Evolutionary conservation across 2,797 vertebrate genomes (phyloP).

Genomic region (Chelmon rostratus): DNA sequence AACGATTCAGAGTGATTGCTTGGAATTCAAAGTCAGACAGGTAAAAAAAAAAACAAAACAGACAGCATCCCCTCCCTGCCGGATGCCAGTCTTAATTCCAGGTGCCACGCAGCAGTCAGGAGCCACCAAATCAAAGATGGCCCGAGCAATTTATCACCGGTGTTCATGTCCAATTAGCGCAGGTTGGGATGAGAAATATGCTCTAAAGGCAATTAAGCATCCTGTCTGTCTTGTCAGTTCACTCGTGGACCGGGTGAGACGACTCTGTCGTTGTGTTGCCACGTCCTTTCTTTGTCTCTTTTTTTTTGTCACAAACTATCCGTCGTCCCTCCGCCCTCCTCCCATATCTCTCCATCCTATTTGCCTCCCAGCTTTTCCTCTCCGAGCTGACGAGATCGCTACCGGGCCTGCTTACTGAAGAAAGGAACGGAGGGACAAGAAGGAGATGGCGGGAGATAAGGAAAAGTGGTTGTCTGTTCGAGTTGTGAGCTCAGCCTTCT

Average conservation of each 20-base stretch:
- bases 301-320: conserved; percentile 71
- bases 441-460: conserved; percentile 42
- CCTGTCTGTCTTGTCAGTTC: conserved; percentile 65
- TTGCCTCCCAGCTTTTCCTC: conserved; percentile 47
- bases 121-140: conserved; percentile 71
- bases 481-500: conserved; percentile 63
- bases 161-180: conserved; percentile 76
- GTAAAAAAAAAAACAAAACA: neutral
- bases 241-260: conserved; percentile 58
- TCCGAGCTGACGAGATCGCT: conserved; percentile 39
- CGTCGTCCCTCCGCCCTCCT: conserved; percentile 33
- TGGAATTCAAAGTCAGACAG: neutral
- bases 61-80: conserved; percentile 1
- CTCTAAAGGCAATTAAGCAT: conserved; percentile 74
- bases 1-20: no score
- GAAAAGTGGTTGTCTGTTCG: conserved; percentile 56
- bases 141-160: conserved; percentile 75
- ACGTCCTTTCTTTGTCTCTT: conserved; percentile 66
- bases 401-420: neutral
- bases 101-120: conserved; percentile 54
- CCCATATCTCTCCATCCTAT: conserved; percentile 21
- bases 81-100: conserved; percentile 64
- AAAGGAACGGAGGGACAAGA: neutral
- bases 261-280: conserved; percentile 69
- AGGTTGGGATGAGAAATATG: conserved; percentile 73